These are phyloP conservation scores for Strigamia transsilvanica DNA, from an alignment of 2,888 invertebrate genomes.

Conservation along the genomic window DNA sequence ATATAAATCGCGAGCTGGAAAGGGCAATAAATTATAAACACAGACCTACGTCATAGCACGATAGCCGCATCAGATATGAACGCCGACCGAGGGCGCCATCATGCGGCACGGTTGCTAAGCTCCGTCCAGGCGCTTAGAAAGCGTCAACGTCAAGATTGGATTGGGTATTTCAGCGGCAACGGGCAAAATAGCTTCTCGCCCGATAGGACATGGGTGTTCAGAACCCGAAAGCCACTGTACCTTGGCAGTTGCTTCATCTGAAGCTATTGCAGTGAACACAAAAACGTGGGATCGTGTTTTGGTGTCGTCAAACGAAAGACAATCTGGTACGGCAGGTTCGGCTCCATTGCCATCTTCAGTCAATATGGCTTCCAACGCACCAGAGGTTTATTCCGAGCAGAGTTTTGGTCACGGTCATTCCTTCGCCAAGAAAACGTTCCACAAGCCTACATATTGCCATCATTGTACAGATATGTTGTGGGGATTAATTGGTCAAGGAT, in stretches of 20 bases:
- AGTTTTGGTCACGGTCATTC: slow-evolving; percentile 79
- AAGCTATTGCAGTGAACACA: slow-evolving; percentile 29
- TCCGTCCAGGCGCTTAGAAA: slow-evolving; percentile 34
- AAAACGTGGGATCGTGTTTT: slow-evolving; percentile 12
- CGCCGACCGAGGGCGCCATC: slow-evolving; percentile 6
- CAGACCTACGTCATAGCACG: slow-evolving; percentile 3
- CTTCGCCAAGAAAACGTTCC: slow-evolving; percentile 99
- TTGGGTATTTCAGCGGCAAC: slow-evolving; percentile 37
- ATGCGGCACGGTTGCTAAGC: slow-evolving; percentile 15
- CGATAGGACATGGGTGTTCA: slow-evolving; percentile 20
- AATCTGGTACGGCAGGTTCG: slow-evolving; percentile 45
- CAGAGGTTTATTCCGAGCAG: slow-evolving; percentile 53
- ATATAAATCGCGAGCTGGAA: not conserved
- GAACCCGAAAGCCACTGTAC: slow-evolving; percentile 28
- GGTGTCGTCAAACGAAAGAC: slow-evolving; percentile 48
- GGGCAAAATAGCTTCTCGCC: slow-evolving; percentile 34
- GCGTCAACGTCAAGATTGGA: slow-evolving; percentile 38
- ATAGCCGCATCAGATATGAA: slow-evolving; percentile 13
- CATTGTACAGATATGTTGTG: slow-evolving; percentile 99
- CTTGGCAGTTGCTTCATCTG: slow-evolving; percentile 46
- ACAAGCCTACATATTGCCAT: slow-evolving; percentile 99
- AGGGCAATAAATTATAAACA: slow-evolving; percentile 25
- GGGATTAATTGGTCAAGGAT: slow-evolving; percentile 99
- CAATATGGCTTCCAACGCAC: slow-evolving; percentile 57
- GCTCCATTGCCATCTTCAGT: slow-evolving; percentile 46